These are phyloP conservation scores for Diplazon laetatorius DNA, from an alignment of 2,888 invertebrate species.

Conservation along the genomic window DNA sequence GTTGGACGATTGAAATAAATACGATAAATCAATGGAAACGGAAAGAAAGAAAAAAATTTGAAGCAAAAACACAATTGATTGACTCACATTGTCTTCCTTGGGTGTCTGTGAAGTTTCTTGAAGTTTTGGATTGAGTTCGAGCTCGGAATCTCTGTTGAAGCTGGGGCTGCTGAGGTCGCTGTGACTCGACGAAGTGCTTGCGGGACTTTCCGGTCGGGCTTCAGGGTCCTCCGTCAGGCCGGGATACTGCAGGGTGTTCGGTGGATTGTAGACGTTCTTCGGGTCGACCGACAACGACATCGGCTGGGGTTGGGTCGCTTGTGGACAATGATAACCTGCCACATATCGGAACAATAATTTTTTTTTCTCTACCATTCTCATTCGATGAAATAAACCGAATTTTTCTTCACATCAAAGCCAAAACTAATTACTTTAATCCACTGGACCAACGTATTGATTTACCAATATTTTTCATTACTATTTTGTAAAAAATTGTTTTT, in stretches of 20 bases:
- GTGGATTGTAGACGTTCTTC: slow-evolving; percentile 93
- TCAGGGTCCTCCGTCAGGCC: slow-evolving; percentile 84
- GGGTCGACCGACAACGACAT: slow-evolving; percentile 88
- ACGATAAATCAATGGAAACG: no score
- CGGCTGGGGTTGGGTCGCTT: slow-evolving; percentile 83
- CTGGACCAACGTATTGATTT: no score
- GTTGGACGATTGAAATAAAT: not conserved
- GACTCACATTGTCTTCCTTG: slow-evolving; percentile 57
- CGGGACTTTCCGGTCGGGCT: slow-evolving; percentile 87
- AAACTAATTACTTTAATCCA: no score
- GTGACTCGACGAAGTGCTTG: slow-evolving; percentile 89
- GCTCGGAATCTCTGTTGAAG: slow-evolving; percentile 88
- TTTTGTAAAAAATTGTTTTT: no score
- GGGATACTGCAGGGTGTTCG: slow-evolving; percentile 93
- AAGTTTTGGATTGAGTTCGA: slow-evolving; percentile 85
- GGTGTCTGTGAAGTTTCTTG: slow-evolving; percentile 74
- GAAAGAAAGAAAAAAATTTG: no score
- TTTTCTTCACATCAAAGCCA: no score
- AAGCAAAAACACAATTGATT: no score
- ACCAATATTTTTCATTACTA: no score
- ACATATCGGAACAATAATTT: no score
- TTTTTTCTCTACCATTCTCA: no score
- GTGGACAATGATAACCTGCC: slow-evolving; percentile 82
- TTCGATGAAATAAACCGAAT: no score
- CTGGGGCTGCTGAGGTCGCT: slow-evolving; percentile 89